Evolutionary conservation across 2,888 invertebrate species (phyloP), one percentile per base, ranked within the genome.

Genomic region (Selenia dentaria): DNA sequence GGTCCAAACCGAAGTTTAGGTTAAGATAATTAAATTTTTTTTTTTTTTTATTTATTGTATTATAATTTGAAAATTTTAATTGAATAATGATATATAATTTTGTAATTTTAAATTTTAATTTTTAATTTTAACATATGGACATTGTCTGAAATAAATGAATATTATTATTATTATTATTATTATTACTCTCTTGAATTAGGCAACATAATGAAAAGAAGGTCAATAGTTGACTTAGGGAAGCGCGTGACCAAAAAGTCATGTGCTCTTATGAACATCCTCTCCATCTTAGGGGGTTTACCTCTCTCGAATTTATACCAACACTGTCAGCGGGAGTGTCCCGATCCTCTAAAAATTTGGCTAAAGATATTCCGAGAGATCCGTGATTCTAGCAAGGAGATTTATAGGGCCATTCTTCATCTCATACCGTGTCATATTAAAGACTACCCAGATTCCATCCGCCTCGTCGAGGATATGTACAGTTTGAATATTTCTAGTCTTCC

Each of bases 311-410:
- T 35, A 0, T 35, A 35, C 8, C 35, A 35, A 16, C 35, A 35
- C 8, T 5, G 35, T 4, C 35, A 35, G 8, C 14, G 35, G 3
- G 26, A 26, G 40, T 44, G 43, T 59, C 53, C 63, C 44, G 45
- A 35, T 9, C 35, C 35, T 6, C 14, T 39, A 10, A 36, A 45
- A 32, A 29, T 9, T 13, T 31, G 29, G 32, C 26, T 11, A 9
- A 37, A 29, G 22, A 38, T 34, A 1, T 3, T 32, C 6, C 6
- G 6, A 22, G 6, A 6, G 6, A 8, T 5, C 6, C 6, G 2
- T 8, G 22, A 22, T 6, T 6, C 22, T 22, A 6, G 2, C 6
- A 5, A 8, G 6, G 2, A n/a, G n/a, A n/a, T n/a, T n/a, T n/a
- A n/a, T n/a, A n/a, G n/a, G n/a, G n/a, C n/a, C n/a, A 16, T 16